Percentiles rank a stretch among this genome's conserved stretches.
phyloP scores from a whole-genome alignment of 1,140 invertebrate genomes.

The Colletes latitarsis region DNA sequence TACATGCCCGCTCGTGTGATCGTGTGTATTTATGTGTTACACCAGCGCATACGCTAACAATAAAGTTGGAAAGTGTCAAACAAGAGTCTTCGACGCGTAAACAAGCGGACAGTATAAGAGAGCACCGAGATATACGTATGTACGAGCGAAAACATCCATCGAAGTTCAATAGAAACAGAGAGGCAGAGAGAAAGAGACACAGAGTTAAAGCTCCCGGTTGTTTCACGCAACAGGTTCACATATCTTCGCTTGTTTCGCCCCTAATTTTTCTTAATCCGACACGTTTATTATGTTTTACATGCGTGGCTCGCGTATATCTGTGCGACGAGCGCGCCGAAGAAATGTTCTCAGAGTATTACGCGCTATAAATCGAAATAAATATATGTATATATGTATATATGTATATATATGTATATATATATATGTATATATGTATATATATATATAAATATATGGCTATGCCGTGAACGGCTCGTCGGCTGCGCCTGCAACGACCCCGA shows the following conservation, averaged over 20 bases:
- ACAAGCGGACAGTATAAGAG: conserved; percentile 23
- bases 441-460: conserved; percentile 26
- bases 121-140: conserved; percentile 39
- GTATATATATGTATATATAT: conserved; percentile 27
- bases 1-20: neutral
- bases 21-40: neutral
- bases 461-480: conserved; percentile 64
- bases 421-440: conserved; percentile 28
- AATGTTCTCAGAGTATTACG: conserved; percentile 52
- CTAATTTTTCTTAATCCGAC: neutral
- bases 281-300: neutral
- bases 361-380: conserved; percentile 57
- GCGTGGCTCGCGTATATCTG: neutral
- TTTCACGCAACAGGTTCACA: neutral
- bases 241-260: neutral
- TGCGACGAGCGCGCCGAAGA: neutral
- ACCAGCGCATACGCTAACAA: conserved; percentile 8
- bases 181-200: neutral
- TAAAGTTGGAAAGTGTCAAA: neutral
- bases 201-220: neutral
- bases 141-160: neutral
- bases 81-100: neutral
- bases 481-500: conserved; percentile 72
- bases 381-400: conserved; percentile 28
- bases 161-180: conserved; percentile 6